A percentile compares a stretch with the other conserved stretches of the same genome.
Evolutionary conservation across 2,113 vertebrate genomes (phyloP).

Genomic region (Sceloporus undulatus): DNA sequence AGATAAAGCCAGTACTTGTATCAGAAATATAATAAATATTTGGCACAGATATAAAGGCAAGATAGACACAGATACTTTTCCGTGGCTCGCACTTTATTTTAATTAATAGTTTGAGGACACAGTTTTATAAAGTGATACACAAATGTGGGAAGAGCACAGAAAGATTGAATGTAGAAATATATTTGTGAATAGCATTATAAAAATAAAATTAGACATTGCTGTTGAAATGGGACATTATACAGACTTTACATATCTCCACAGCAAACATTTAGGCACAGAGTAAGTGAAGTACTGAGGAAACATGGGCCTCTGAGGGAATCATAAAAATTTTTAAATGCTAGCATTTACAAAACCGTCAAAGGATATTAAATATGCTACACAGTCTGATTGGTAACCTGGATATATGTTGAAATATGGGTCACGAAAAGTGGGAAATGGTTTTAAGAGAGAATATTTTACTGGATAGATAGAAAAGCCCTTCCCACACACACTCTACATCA

Average conservation of each 20-base stretch:
- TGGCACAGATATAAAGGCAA: not conserved
- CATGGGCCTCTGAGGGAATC: too few species aligned
- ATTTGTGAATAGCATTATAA: not conserved
- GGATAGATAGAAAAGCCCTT: too few species aligned
- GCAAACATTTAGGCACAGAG: not conserved
- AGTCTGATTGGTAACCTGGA: not conserved
- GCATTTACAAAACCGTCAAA: too few species aligned
- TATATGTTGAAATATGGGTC: not conserved
- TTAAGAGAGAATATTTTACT: too few species aligned
- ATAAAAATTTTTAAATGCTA: too few species aligned
- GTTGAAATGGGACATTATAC: not conserved
- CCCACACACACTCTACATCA: too few species aligned
- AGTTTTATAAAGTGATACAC: not conserved
- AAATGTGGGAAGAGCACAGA: not conserved
- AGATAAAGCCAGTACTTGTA: not conserved
- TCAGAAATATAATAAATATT: not conserved
- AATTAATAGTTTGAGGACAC: not conserved
- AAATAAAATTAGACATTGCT: not conserved
- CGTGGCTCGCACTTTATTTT: not conserved
- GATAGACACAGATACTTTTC: not conserved
- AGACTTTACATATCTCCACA: not conserved
- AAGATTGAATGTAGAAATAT: not conserved
- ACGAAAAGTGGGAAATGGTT: not conserved
- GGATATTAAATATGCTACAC: too few species aligned
- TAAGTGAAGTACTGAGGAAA: not conserved